These are phyloP conservation scores for Machimus atricapillus DNA, from an alignment of 2,888 invertebrate species.

Conservation along the genomic window DNA sequence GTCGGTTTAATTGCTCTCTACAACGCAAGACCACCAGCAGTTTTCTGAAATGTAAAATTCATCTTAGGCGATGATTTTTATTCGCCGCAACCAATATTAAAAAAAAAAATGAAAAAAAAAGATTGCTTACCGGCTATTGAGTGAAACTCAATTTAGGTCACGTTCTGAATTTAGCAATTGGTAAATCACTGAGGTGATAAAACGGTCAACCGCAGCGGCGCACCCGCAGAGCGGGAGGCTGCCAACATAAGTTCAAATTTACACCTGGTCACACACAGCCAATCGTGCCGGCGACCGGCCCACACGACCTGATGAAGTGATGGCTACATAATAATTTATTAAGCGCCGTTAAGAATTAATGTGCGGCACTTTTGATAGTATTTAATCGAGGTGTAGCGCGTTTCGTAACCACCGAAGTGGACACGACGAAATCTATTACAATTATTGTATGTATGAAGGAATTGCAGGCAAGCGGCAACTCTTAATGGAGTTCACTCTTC, in stretches of 20 bases:
- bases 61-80: slow-evolving; percentile 25
- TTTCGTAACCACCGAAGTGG: not conserved
- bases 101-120: not conserved
- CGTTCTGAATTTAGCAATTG: slow-evolving; percentile 17
- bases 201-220: slow-evolving; percentile 11
- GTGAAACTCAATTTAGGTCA: slow-evolving; percentile 4
- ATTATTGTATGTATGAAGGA: not conserved
- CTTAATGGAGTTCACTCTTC: not conserved
- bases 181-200: slow-evolving; percentile 32
- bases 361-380: not conserved
- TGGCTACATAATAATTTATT: slow-evolving; percentile 25
- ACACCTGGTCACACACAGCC: slow-evolving; percentile 26
- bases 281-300: not conserved
- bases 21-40: slow-evolving; percentile 5
- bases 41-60: slow-evolving; percentile 31
- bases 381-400: not conserved
- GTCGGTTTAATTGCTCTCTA: slow-evolving; percentile 24
- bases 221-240: not conserved
- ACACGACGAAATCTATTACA: not conserved
- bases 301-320: slow-evolving; percentile 19
- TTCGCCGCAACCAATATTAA: not conserved
- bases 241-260: slow-evolving; percentile 7
- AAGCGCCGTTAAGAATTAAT: slow-evolving; percentile 2
- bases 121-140: not conserved
- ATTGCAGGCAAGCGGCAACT: not conserved